Conservation (phyloP, 2,797 vertebrate species). For the Gambelia wislizenii region DNA sequence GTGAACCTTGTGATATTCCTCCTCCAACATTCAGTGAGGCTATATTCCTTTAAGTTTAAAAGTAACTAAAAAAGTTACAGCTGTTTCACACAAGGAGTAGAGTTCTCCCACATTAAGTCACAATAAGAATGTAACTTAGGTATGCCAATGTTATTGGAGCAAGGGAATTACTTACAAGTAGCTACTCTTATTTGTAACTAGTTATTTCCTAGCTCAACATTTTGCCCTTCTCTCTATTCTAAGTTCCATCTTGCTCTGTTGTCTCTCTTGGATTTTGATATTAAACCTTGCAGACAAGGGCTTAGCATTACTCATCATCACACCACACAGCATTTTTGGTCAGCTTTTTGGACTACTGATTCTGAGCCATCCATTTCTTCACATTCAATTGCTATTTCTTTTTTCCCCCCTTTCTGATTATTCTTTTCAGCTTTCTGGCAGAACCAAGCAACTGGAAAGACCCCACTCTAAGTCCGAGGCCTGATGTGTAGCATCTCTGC, state of each 20-base stretch:
- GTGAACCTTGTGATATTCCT: no score
- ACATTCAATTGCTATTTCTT: neutral
- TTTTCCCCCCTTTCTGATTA: no score
- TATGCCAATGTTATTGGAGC: no score
- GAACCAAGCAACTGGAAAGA: neutral
- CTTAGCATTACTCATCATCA: neutral
- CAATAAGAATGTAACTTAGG: no score
- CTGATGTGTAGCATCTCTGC: neutral
- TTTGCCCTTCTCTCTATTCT: neutral
- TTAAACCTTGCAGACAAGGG: neutral
- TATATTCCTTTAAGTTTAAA: no score
- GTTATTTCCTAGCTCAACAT: no score
- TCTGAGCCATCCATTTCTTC: neutral
- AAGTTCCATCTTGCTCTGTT: neutral
- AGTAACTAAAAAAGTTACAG: no score
- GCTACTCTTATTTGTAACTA: no score
- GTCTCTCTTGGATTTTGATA: neutral
- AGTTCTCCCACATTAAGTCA: no score
- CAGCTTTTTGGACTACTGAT: neutral
- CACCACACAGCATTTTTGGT: neutral
- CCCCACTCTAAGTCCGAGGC: neutral
- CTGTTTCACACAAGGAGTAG: no score
- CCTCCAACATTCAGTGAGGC: no score
- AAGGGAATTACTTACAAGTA: no score
- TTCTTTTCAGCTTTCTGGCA: neutral